Conservation (phyloP, 2,888 invertebrate genomes). For the Hydrotaea diabolus region DNA sequence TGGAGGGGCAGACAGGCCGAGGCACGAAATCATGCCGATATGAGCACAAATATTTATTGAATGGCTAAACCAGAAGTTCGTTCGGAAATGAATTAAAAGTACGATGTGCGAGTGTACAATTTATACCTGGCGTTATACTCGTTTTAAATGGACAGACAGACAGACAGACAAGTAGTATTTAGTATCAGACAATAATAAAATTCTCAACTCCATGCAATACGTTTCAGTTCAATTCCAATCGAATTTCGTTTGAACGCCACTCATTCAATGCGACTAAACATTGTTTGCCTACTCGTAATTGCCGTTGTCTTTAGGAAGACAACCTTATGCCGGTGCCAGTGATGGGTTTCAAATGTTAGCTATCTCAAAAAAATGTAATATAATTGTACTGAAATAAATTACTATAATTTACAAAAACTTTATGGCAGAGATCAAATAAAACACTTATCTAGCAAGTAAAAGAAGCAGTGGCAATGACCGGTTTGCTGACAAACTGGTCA, state of each 20-base stretch:
- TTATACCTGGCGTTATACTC: no score
- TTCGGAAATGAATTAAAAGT: not conserved
- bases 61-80: not conserved
- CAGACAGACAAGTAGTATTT: not conserved
- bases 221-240: constrained; percentile 3
- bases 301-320: not conserved
- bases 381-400: no score
- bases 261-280: not conserved
- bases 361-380: no score
- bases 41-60: not conserved
- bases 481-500: no score
- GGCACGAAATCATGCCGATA: not conserved
- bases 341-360: not conserved
- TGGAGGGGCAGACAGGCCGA: not conserved
- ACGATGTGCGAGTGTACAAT: not conserved
- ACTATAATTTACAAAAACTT: no score
- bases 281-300: not conserved
- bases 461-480: no score
- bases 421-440: no score
- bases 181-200: constrained; percentile 3
- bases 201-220: not conserved
- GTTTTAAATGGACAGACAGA: not conserved
- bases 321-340: not conserved
- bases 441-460: no score
- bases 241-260: not conserved